Evolutionary conservation across 2,113 vertebrate species (phyloP).

Genomic region (Trogon melanurus): DNA sequence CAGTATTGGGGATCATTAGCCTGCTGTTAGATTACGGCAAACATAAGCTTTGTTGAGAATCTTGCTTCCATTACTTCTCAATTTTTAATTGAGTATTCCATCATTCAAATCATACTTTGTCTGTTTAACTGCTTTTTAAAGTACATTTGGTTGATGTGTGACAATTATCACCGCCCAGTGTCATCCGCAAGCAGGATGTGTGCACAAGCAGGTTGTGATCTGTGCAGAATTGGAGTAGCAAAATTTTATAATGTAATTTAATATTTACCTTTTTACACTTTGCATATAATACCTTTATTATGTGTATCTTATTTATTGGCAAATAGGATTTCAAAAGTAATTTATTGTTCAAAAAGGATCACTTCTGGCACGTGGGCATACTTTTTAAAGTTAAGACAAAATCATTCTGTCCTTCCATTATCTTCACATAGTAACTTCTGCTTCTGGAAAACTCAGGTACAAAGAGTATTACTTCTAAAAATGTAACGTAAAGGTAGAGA

Average conservation of each 20-base stretch:
- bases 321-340: neutral
- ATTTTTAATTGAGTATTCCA: neutral
- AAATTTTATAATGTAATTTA: neutral
- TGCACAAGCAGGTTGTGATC: neutral
- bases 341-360: neutral
- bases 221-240: neutral
- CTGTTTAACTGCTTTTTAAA: neutral
- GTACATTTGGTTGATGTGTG: neutral
- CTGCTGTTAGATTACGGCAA: neutral
- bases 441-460: neutral
- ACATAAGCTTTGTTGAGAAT: neutral
- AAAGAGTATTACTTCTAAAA: neutral
- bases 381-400: neutral
- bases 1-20: neutral
- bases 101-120: neutral
- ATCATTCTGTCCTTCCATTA: neutral
- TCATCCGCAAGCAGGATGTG: neutral
- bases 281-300: neutral
- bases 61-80: neutral
- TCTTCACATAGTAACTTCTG: neutral
- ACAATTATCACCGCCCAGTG: neutral
- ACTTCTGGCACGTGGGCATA: neutral
- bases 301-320: neutral
- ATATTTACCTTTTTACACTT: neutral
- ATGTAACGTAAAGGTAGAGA: neutral